Evolutionary conservation across 2,113 vertebrate species (phyloP), one percentile per base, ranked within the genome.

Genomic region (Cyprinodon variegatus): DNA sequence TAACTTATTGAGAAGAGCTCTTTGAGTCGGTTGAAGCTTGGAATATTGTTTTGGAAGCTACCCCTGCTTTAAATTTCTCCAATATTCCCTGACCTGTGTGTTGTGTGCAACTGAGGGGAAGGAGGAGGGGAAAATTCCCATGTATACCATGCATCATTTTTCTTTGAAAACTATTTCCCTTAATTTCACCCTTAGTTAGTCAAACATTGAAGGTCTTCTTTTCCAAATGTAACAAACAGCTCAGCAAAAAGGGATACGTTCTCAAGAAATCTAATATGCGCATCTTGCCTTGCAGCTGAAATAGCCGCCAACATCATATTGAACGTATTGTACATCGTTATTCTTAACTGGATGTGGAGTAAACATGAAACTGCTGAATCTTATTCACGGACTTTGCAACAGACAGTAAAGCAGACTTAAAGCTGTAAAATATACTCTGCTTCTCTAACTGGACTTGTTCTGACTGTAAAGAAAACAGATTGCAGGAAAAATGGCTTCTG

Each of bases 401-500:
- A 69, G 61, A 48, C 50, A 39, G 61, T 63, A 7, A 10, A 39
- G 60, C 4, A 1, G 38, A 48, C 45, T 38, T 38, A n/a, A n/a
- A 57, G 50, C 17, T n/a, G n/a, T n/a, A 39, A 62, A 15, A 62
- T 62, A 62, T 62, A 38, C 61, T 17, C 36, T 41, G n/a, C 4
- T 75, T n/a, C 65, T 17, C 20, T 66, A 45, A 36, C 61, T 3
- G 46, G 5, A 63, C 39, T 64, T 60, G 22, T 76, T 80, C 41
- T 29, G 37, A 61, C 69, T 37, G 36, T 15, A 66, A 57, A 57
- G 50, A 57, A 41, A 57, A 57, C 65, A 12, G 17, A 68, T 50
- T 39, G 67, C 6, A 40, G 60, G 81, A 61, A 76, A 82, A 64
- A 53, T 63, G 46, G 68, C 81, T 68, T 79, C 81, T 68, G 82